phyloP scores from a whole-genome alignment of 2,888 invertebrate genomes.

The Drosophila histrio region DNA sequence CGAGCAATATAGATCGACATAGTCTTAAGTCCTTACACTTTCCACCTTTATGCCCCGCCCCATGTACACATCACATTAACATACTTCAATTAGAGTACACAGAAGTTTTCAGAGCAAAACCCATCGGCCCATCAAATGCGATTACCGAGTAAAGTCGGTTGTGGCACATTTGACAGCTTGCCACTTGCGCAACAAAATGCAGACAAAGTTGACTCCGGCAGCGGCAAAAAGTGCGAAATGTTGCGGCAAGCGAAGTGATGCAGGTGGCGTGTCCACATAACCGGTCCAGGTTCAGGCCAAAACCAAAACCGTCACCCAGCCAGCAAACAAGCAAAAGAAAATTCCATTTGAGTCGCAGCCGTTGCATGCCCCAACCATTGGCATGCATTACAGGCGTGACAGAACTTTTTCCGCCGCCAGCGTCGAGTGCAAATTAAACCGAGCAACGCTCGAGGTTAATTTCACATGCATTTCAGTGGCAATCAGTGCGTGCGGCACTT shows the following conservation, averaged over 20 bases:
- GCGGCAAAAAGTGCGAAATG: slow-evolving; percentile 21
- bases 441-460: slow-evolving; percentile 76
- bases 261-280: slow-evolving; percentile 41
- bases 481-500: slow-evolving; percentile 74
- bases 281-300: slow-evolving; percentile 2
- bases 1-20: not conserved
- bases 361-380: slow-evolving; percentile 35
- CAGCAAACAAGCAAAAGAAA: slow-evolving; percentile 74
- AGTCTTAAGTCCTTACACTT: not conserved
- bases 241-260: not conserved
- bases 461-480: slow-evolving; percentile 78
- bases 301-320: slow-evolving; percentile 62
- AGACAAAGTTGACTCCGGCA: slow-evolving; percentile 37
- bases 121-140: slow-evolving; percentile 35
- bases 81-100: slow-evolving; percentile 7
- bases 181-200: slow-evolving; percentile 52
- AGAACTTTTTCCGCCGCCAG: slow-evolving; percentile 37
- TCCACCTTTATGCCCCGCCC: not conserved
- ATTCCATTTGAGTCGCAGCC: slow-evolving; percentile 71
- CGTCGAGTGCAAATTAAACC: slow-evolving; percentile 76
- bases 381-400: slow-evolving; percentile 53
- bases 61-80: slow-evolving; percentile 25
- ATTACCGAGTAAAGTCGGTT: slow-evolving; percentile 29
- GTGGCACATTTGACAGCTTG: slow-evolving; percentile 50
- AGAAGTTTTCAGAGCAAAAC: slow-evolving; percentile 9